Conservation (phyloP, 2,888 invertebrate genomes). For the Leptinotarsa tumamoca region DNA sequence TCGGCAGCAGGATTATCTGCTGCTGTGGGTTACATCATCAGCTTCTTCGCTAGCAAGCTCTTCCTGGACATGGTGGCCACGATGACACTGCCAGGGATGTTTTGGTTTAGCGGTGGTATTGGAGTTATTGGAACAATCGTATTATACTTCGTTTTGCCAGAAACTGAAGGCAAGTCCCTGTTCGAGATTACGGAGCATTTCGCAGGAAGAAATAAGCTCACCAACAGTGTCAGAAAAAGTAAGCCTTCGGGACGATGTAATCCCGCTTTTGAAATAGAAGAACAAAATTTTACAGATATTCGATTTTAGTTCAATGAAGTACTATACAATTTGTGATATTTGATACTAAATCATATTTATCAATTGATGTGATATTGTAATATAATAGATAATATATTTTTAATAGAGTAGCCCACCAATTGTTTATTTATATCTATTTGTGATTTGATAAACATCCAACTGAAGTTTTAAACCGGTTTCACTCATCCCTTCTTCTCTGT, state of each 20-base stretch:
- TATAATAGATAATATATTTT: too few species aligned
- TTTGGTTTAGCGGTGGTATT: slow-evolving; percentile 76
- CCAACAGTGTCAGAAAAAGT: slow-evolving; percentile 65
- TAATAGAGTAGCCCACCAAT: too few species aligned
- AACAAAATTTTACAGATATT: slow-evolving; percentile 22
- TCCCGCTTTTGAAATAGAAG: slow-evolving; percentile 35
- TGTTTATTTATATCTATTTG: too few species aligned
- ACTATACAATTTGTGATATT: too few species aligned
- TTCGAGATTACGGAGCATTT: slow-evolving; percentile 80
- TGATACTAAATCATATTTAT: too few species aligned
- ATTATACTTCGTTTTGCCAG: slow-evolving; percentile 79
- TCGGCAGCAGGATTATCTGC: slow-evolving; percentile 80
- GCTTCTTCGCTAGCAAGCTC: slow-evolving; percentile 80
- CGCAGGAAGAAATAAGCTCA: slow-evolving; percentile 70
- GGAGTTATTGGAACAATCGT: slow-evolving; percentile 74
- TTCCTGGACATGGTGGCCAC: slow-evolving; percentile 75
- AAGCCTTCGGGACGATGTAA: slow-evolving; percentile 52
- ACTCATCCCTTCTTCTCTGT: too few species aligned
- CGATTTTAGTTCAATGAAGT: slow-evolving; percentile 12
- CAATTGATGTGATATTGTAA: too few species aligned
- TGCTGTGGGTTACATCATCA: slow-evolving; percentile 80
- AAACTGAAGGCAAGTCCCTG: slow-evolving; percentile 84
- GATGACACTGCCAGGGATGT: slow-evolving; percentile 78
- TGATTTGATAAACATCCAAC: too few species aligned
- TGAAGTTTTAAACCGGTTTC: too few species aligned